phyloP scores from a whole-genome alignment of 2,888 invertebrate genomes.

The Oxystoma pomonae region DNA sequence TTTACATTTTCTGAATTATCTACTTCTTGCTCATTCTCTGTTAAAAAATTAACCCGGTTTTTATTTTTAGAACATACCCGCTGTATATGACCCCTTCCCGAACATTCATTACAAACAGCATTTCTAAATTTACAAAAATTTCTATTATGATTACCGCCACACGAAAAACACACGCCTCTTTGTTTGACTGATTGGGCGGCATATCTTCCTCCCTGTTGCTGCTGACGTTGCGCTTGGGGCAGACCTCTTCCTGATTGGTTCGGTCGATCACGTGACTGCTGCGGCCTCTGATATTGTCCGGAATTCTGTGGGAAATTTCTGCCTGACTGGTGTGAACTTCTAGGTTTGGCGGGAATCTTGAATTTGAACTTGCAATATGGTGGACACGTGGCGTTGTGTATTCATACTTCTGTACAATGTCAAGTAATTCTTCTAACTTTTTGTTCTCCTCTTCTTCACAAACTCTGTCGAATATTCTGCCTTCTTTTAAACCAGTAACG shows the following conservation, averaged over 20 bases:
- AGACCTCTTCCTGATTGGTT: neutral
- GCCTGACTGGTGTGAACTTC: neutral
- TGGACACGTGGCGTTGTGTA: neutral
- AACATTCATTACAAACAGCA: neutral
- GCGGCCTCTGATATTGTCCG: neutral
- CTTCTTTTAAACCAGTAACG: neutral
- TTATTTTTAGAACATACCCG: neutral
- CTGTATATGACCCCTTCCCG: neutral
- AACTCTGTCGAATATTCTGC: neutral
- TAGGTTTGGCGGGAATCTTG: neutral
- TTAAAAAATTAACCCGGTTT: neutral
- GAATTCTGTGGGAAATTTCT: no score
- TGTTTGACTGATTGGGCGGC: no score
- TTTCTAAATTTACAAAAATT: neutral
- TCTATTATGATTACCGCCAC: no score
- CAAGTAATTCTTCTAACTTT: neutral
- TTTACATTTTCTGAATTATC: neutral
- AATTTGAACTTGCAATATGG: neutral
- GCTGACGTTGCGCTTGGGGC: no score
- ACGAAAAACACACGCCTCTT: neutral
- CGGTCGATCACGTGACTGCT: neutral
- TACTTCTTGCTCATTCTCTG: neutral
- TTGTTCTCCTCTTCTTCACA: neutral
- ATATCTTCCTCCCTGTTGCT: no score
- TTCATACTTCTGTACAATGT: neutral